Percentiles rank a stretch among this genome's conserved stretches.
phyloP scores from a whole-genome alignment of 2,797 vertebrate genomes.

The Propithecus deckenii region DNA sequence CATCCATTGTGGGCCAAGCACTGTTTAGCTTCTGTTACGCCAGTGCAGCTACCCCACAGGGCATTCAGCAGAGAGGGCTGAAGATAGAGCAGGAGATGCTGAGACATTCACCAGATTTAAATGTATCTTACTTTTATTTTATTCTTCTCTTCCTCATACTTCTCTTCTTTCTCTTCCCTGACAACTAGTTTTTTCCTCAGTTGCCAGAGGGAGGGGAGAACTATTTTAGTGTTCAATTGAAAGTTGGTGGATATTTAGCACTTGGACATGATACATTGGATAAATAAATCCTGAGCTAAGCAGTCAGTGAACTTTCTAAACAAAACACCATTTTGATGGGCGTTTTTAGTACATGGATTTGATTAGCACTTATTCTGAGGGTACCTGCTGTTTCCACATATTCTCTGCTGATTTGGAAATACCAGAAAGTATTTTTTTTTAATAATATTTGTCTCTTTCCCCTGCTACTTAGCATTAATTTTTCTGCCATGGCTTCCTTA shows the following conservation, averaged over 20 bases:
- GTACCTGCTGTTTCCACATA: background rate
- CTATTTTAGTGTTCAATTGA: background rate
- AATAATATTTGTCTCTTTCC: background rate
- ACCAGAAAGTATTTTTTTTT: background rate
- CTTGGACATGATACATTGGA: background rate
- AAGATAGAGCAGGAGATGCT: background rate
- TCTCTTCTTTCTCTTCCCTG: background rate
- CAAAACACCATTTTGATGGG: background rate
- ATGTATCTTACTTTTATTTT: background rate
- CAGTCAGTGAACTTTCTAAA: slow-evolving; percentile 34
- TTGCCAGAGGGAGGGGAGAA: background rate
- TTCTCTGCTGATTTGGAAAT: slow-evolving; percentile 9
- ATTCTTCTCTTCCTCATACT: background rate
- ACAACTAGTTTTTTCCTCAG: background rate
- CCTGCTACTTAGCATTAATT: background rate
- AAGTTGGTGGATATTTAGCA: background rate
- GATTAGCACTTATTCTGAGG: background rate
- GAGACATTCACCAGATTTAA: background rate
- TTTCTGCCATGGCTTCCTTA: slow-evolving; percentile 10
- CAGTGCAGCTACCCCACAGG: background rate
- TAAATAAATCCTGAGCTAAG: background rate
- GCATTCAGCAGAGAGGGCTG: background rate
- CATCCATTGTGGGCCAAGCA: background rate
- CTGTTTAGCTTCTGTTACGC: background rate
- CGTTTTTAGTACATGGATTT: background rate